A percentile compares a stretch with the other conserved stretches of the same genome.
phyloP scores from a whole-genome alignment of 2,888 invertebrate genomes.

The Caenorhabditis doughertyi region DNA sequence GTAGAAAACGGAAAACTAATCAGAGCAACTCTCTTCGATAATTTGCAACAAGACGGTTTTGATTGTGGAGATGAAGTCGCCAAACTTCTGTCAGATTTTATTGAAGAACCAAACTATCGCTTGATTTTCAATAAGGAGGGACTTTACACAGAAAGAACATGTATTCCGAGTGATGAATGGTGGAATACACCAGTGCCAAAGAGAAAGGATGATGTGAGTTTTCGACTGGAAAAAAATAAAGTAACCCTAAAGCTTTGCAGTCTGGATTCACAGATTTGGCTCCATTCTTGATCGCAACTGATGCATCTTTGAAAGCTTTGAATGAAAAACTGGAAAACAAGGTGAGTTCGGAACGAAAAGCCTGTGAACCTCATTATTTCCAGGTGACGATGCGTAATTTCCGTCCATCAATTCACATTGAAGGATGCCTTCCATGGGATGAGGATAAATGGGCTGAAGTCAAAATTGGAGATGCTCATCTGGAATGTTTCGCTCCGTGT shows the following conservation, averaged over 20 bases:
- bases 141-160: constrained; percentile 65
- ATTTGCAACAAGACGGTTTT: constrained; percentile 66
- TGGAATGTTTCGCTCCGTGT: constrained; percentile 71
- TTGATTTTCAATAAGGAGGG: constrained; percentile 55
- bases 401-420: constrained; percentile 69
- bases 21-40: constrained; percentile 66
- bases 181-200: constrained; percentile 71
- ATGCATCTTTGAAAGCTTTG: constrained; percentile 64
- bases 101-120: constrained; percentile 64
- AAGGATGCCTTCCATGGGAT: constrained; percentile 66
- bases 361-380: no score
- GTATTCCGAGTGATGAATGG: constrained; percentile 56
- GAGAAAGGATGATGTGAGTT: constrained; percentile 66
- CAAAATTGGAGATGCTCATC: constrained; percentile 63
- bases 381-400: constrained; percentile 65
- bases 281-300: constrained; percentile 66
- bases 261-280: constrained; percentile 67
- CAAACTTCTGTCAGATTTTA: constrained; percentile 55
- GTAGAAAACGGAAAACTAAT: constrained; percentile 47
- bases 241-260: no score
- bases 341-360: no score
- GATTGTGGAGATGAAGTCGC: constrained; percentile 71
- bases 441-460: constrained; percentile 72
- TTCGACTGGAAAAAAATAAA: background rate
- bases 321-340: constrained; percentile 61